Percentiles rank a stretch among this genome's conserved stretches.
Conservation (phyloP, 2,888 invertebrate genomes). For the Eupithecia dodoneata region DNA sequence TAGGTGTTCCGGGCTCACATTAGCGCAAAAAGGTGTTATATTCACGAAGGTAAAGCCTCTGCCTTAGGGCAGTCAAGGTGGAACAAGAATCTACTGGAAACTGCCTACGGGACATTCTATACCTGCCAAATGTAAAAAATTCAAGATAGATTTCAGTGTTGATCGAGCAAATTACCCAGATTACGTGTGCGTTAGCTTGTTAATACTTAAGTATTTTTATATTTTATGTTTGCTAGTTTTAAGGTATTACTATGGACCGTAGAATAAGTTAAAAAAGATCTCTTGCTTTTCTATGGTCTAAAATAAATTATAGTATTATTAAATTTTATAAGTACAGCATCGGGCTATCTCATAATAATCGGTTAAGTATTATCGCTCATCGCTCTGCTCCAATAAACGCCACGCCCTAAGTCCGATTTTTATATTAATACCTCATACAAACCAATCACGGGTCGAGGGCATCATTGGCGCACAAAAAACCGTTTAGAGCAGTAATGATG, state of each 20-base stretch:
- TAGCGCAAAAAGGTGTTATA: slow-evolving; percentile 79
- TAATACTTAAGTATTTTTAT: too few relatives aligned
- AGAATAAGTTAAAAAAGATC: too few relatives aligned
- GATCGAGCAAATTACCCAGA: too few relatives aligned
- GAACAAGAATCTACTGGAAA: background rate
- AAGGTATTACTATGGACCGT: too few relatives aligned
- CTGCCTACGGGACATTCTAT: background rate
- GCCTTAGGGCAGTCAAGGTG: background rate
- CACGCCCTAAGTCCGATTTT: slow-evolving; percentile 52
- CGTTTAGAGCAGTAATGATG: slow-evolving; percentile 62
- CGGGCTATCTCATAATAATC: background rate
- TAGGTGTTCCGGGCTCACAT: slow-evolving; percentile 69
- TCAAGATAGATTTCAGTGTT: background rate
- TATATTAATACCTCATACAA: slow-evolving; percentile 64
- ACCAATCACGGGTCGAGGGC: slow-evolving; percentile 47
- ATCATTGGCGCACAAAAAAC: slow-evolving; percentile 66
- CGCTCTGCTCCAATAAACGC: slow-evolving; percentile 18
- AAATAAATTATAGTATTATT: too few relatives aligned
- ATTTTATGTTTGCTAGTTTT: too few relatives aligned
- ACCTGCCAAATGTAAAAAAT: background rate
- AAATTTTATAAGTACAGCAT: background rate
- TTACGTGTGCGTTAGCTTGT: too few relatives aligned
- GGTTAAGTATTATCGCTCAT: background rate
- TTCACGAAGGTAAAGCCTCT: slow-evolving; percentile 42
- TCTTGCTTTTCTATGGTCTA: too few relatives aligned